phyloP scores from a whole-genome alignment of 2,888 invertebrate genomes.

The Erebia ligea region DNA sequence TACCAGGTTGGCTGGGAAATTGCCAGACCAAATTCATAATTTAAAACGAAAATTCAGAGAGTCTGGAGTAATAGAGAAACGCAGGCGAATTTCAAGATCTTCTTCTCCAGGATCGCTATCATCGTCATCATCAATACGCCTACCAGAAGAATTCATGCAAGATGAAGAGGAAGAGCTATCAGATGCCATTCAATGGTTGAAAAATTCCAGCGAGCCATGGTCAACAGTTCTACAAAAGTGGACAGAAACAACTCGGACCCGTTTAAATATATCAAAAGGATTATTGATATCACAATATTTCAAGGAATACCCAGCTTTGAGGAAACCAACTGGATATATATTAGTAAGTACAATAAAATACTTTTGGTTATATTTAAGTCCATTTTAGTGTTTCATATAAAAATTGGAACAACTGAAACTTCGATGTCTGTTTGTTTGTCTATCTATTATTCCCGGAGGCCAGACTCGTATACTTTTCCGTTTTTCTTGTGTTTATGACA shows the following conservation, averaged over 20 bases:
- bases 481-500: too few relatives aligned
- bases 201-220: slow-evolving; percentile 2
- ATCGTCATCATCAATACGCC: too few relatives aligned
- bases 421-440: too few relatives aligned
- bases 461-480: too few relatives aligned
- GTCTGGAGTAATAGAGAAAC: slow-evolving; percentile 6
- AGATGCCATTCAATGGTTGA: slow-evolving; percentile 1
- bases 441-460: too few relatives aligned
- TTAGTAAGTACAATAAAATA: background rate
- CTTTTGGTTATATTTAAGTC: too few relatives aligned
- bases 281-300: background rate
- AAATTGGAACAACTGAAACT: too few relatives aligned
- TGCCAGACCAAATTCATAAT: slow-evolving; percentile 7
- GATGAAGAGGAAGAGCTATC: too few relatives aligned
- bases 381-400: too few relatives aligned
- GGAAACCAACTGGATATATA: slow-evolving; percentile 4
- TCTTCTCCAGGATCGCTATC: background rate
- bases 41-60: slow-evolving; percentile 1
- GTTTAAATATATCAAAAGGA: background rate
- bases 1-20: slow-evolving; percentile 6
- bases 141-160: too few relatives aligned
- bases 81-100: background rate
- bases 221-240: slow-evolving; percentile 1
- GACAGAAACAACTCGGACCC: background rate
- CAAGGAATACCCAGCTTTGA: background rate